Evolutionary conservation across 2,113 vertebrate genomes (phyloP).

Genomic region (Trematomus loennbergii): DNA sequence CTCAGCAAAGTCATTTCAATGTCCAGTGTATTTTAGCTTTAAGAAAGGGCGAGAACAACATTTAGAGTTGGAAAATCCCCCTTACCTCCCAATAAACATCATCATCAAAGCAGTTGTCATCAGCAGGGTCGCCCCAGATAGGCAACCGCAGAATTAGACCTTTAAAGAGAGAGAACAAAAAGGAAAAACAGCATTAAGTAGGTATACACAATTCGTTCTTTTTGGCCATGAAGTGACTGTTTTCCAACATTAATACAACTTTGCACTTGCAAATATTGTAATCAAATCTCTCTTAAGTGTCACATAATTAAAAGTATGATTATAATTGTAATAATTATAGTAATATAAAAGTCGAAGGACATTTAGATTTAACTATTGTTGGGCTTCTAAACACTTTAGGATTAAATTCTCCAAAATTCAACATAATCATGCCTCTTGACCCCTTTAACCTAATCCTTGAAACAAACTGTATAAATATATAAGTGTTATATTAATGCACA

Average conservation of each 20-base stretch:
- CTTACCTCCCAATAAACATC: conserved; percentile 95
- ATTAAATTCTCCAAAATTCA: too few species aligned
- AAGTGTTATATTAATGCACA: background rate
- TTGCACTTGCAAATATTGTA: background rate
- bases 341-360: background rate
- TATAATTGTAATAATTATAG: background rate
- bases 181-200: background rate
- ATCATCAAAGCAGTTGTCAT: conserved; percentile 95
- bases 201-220: background rate
- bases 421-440: too few species aligned
- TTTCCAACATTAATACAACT: background rate
- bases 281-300: background rate
- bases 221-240: background rate
- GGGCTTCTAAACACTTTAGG: too few species aligned
- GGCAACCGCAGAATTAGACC: conserved; percentile 92
- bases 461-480: background rate
- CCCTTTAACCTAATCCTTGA: too few species aligned
- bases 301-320: too few species aligned
- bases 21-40: background rate
- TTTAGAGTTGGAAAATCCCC: conserved; percentile 42
- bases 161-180: conserved; percentile 58
- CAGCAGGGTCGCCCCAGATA: conserved; percentile 90
- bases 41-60: conserved; percentile 24
- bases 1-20: background rate
- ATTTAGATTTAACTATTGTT: background rate